A percentile compares a stretch with the other conserved stretches of the same genome.
Evolutionary conservation across 2,888 invertebrate species (phyloP).

Genomic region (Candidula unifasciata): DNA sequence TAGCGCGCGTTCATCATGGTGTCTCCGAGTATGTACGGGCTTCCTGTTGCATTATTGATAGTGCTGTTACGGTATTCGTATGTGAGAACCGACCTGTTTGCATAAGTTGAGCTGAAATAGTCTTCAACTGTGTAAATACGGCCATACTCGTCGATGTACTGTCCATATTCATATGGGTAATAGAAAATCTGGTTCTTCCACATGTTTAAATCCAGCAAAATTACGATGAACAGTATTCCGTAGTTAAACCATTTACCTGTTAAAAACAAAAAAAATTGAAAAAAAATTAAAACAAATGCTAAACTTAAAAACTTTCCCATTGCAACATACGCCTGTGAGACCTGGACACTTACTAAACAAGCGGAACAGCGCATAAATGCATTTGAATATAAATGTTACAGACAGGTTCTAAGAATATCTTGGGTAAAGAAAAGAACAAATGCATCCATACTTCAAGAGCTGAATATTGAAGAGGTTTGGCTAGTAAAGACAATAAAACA

Average conservation of each 20-base stretch:
- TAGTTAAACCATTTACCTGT: constrained; percentile 81
- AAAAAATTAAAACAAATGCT: no score
- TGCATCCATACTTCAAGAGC: no score
- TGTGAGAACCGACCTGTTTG: constrained; percentile 75
- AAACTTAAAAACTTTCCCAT: no score
- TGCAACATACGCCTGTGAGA: no score
- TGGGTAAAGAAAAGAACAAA: no score
- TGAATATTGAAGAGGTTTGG: no score
- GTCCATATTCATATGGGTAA: constrained; percentile 79
- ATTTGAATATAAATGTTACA: no score
- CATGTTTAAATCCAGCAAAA: constrained; percentile 80
- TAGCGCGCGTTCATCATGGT: constrained; percentile 79
- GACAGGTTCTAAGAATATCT: no score
- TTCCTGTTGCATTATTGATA: constrained; percentile 77
- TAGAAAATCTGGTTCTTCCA: constrained; percentile 81
- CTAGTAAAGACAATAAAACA: no score
- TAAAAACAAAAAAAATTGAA: not conserved
- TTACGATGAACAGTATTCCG: constrained; percentile 80
- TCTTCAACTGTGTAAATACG: constrained; percentile 73
- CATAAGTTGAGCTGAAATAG: constrained; percentile 62
- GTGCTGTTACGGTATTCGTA: constrained; percentile 76
- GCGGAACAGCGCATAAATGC: no score
- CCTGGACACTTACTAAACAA: no score
- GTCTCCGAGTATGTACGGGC: constrained; percentile 76
- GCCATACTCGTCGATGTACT: constrained; percentile 78